Evolutionary conservation across 2,797 vertebrate genomes (phyloP).

Genomic region (Iguana delicatissima): DNA sequence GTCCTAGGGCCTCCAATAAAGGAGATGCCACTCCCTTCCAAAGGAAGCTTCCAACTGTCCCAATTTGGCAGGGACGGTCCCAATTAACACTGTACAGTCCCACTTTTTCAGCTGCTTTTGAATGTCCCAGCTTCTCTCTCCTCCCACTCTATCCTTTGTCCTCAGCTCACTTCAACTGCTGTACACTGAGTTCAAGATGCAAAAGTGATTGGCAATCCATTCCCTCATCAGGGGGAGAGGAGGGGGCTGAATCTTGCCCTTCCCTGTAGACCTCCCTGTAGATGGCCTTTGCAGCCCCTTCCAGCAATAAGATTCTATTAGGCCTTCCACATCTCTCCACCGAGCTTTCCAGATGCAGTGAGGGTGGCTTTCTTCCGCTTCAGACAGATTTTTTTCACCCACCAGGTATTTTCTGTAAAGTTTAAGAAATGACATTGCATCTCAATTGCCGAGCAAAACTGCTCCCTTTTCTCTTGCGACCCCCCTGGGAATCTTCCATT

Average conservation of each 20-base stretch:
- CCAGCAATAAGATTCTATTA: background rate
- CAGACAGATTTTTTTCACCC: background rate
- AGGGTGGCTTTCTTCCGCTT: background rate
- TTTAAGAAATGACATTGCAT: background rate
- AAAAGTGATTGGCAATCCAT: no score
- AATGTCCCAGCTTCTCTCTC: no score
- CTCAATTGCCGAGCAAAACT: background rate
- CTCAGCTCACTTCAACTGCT: no score
- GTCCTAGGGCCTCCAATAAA: background rate
- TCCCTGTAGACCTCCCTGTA: background rate
- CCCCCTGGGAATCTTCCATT: background rate
- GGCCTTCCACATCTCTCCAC: background rate
- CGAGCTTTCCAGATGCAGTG: background rate
- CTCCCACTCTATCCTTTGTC: no score
- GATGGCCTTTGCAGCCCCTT: background rate
- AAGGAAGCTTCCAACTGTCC: background rate
- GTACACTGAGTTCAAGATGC: no score
- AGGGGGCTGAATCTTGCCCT: no score
- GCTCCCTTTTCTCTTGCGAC: constrained; percentile 4
- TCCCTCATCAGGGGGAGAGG: no score
- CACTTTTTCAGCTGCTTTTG: no score
- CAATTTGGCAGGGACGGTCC: no score
- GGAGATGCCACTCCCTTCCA: background rate
- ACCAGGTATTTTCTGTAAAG: background rate
- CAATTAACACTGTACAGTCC: no score